Percentiles rank a stretch among this genome's conserved stretches.
These are phyloP conservation scores for Stenurella melanura DNA, from an alignment of 2,888 invertebrate genomes.

Conservation along the genomic window DNA sequence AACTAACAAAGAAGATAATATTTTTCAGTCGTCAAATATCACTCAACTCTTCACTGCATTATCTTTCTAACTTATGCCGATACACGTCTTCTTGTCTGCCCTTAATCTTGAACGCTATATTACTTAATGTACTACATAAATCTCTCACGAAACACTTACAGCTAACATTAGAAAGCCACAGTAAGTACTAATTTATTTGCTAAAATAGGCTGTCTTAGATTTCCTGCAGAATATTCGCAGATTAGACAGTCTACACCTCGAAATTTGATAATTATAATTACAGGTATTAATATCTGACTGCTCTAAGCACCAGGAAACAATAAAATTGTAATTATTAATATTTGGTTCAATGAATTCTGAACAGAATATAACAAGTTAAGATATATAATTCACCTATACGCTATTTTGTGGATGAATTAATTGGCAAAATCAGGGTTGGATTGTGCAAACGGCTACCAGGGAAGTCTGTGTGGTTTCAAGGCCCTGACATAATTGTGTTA, in stretches of 20 bases:
- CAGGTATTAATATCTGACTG: no score
- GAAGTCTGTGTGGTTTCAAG: no score
- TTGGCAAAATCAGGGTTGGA: no score
- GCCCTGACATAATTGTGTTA: no score
- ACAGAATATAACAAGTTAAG: no score
- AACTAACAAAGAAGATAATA: slow-evolving; percentile 4
- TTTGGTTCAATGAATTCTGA: no score
- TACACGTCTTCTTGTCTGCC: slow-evolving; percentile 51
- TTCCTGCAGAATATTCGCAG: slow-evolving; percentile 37
- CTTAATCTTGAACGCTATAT: slow-evolving; percentile 50
- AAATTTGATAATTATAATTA: neutral
- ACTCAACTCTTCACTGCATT: slow-evolving; percentile 44
- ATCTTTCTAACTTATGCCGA: slow-evolving; percentile 54
- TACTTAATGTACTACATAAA: slow-evolving; percentile 57
- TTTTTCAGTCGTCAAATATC: slow-evolving; percentile 38
- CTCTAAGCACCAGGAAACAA: no score
- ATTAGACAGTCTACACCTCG: slow-evolving; percentile 28
- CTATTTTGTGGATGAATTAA: no score
- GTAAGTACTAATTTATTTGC: slow-evolving; percentile 46
- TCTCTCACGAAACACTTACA: slow-evolving; percentile 51
- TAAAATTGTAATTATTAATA: no score
- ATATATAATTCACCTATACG: no score
- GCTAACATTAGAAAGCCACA: slow-evolving; percentile 47
- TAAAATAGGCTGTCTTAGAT: slow-evolving; percentile 30
- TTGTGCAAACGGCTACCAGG: no score